Base-by-base conservation (phyloP, 2,113 vertebrate genomes). In the Cheilinus undulatus region DNA sequence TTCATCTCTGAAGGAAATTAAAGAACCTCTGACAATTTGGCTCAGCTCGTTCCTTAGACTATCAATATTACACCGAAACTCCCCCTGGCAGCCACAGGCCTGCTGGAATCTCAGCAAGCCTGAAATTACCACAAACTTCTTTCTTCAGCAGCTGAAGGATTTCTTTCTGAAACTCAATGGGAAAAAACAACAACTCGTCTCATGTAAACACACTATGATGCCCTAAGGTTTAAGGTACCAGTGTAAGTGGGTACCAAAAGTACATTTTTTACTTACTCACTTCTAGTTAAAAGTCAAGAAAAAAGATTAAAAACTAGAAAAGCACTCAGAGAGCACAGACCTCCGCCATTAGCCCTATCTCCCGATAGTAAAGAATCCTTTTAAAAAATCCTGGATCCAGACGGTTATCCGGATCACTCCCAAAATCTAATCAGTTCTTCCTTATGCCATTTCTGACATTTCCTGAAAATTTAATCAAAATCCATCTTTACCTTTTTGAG, bases 91-190 rank as follows among this genome's bases (percentile, higher is more conserved):
- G 32, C 52, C 45, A 36, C 22, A 59, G 0, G 1, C 17, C 57
- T 48, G 15, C 43, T 66, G 28, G 53, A 53, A 46, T 5, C 38
- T 34, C 34, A 30, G 20, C 40, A 46, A 54, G 23, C 19, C 53
- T n/a, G 62, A 72, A 70, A 57, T 62, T 32, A 78, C 61, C 61
- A 78, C 74, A 56, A 52, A 60, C 66, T 45, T 49, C 78, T 68
- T 75, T 54, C 20, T 46, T 56, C 73, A 50, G 57, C 65, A 57
- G 45, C 49, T 49, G 5, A 12, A 40, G 56, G 60, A 57, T 32
- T 27, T 32, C 30, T 48, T 32, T 69, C 59, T 62, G 69, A 69
- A 73, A 27, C 57, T 64, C n/a, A 24, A 63, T 64, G 48, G 36
- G 42, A 36, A 64, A 78, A 77, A 83, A 53, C 30, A 40, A 40